phyloP scores from a whole-genome alignment of 2,888 invertebrate species.

The Protonemura montana region DNA sequence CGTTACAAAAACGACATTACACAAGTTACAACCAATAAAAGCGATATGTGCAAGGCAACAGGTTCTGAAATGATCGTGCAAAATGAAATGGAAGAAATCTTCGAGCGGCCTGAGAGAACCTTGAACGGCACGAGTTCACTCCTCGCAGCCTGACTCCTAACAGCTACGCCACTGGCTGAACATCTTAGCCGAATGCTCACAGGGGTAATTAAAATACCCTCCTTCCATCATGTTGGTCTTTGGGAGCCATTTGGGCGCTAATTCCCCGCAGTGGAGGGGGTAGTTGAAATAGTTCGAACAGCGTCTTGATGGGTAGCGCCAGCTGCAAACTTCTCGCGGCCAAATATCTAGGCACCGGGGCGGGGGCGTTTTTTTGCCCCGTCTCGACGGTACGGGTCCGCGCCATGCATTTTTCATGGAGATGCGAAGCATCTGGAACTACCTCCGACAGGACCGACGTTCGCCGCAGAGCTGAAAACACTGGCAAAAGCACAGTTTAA shows the following conservation, averaged over 20 bases:
- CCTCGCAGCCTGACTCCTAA: neutral
- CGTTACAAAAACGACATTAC: neutral
- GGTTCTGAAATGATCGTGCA: constrained; percentile 12
- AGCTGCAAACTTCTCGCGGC: neutral
- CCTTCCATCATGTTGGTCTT: neutral
- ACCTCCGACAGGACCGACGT: neutral
- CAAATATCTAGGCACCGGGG: neutral
- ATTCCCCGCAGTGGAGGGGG: neutral
- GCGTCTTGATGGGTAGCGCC: neutral
- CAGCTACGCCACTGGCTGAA: neutral
- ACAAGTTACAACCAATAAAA: neutral
- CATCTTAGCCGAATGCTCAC: neutral
- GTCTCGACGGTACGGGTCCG: neutral
- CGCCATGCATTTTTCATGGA: neutral
- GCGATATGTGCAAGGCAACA: neutral
- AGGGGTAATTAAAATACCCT: neutral
- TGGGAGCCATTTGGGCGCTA: neutral
- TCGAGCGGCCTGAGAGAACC: neutral
- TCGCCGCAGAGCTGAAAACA: neutral
- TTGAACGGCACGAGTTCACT: neutral
- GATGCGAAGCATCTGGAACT: neutral
- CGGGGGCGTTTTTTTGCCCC: neutral
- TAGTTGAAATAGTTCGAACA: neutral
- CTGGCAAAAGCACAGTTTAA: neutral
- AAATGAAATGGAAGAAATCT: neutral